Evolutionary conservation across 2,888 invertebrate species (phyloP).

Genomic region (Drosophila helvetica): DNA sequence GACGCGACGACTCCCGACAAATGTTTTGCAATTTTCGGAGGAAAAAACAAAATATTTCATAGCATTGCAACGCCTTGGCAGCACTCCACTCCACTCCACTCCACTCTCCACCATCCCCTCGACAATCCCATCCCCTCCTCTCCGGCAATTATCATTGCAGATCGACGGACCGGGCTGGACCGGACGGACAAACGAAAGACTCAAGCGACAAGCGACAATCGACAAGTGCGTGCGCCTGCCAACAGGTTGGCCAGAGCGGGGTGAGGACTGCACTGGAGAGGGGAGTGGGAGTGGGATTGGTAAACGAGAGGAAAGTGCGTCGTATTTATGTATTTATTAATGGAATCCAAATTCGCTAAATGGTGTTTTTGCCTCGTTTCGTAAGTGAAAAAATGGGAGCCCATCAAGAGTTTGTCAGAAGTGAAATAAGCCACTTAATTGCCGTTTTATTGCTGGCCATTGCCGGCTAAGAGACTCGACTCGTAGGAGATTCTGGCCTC

Average conservation of each 20-base stretch:
- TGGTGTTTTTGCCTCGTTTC: conserved; percentile 48
- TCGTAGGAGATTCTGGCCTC: conserved; percentile 16
- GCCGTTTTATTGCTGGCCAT: conserved; percentile 31
- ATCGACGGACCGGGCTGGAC: conserved; percentile 27
- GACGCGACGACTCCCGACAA: conserved; percentile 7
- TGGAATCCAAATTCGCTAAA: conserved; percentile 38
- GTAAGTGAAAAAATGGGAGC: conserved; percentile 58
- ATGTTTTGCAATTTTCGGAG: conserved; percentile 30
- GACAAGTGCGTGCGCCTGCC: conserved; percentile 23
- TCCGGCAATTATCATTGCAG: conserved; percentile 37
- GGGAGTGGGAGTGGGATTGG: not conserved
- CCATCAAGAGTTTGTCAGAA: conserved; percentile 44
- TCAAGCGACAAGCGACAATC: conserved; percentile 44
- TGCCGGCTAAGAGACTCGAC: conserved; percentile 18
- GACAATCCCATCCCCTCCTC: not conserved
- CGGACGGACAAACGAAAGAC: conserved; percentile 39
- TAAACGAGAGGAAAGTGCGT: conserved; percentile 61
- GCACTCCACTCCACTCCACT: not conserved
- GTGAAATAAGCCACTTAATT: conserved; percentile 64
- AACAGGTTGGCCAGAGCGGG: conserved; percentile 33
- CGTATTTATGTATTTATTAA: conserved; percentile 69
- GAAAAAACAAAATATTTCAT: conserved; percentile 26
- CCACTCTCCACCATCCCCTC: not conserved
- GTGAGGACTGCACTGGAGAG: not conserved
- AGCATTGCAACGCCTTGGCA: conserved; percentile 40